Evolutionary conservation across 1,140 invertebrate genomes (phyloP).

Genomic region (Atopsyche davidsoni): DNA sequence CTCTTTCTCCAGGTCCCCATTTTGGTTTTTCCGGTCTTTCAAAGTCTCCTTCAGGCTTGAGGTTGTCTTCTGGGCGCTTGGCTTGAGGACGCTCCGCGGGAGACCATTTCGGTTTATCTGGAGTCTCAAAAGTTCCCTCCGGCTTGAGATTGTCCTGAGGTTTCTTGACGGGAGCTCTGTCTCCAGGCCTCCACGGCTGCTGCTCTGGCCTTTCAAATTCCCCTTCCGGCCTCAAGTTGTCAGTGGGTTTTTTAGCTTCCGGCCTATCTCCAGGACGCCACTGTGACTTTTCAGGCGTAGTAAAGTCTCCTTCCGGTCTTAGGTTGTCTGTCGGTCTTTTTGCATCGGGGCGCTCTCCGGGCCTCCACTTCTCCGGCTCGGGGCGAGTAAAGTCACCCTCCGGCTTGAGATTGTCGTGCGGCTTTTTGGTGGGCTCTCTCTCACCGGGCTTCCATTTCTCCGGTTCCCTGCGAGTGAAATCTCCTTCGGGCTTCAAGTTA

Average conservation of each 20-base stretch:
- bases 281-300: constrained; percentile 36
- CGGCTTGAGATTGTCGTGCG: constrained; percentile 51
- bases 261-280: constrained; percentile 48
- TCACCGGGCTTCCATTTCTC: constrained; percentile 51
- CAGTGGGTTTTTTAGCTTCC: constrained; percentile 46
- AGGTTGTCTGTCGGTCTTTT: constrained; percentile 46
- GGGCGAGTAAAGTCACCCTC: constrained; percentile 53
- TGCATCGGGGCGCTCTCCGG: constrained; percentile 43
- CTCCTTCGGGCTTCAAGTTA: constrained; percentile 53
- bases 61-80: constrained; percentile 41
- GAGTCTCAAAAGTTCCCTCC: constrained; percentile 51
- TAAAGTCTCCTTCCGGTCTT: constrained; percentile 49
- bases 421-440: constrained; percentile 47
- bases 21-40: constrained; percentile 32
- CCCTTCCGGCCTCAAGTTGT: constrained; percentile 55
- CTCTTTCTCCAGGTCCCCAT: constrained; percentile 41
- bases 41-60: constrained; percentile 47
- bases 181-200: constrained; percentile 35
- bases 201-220: constrained; percentile 47
- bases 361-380: constrained; percentile 40
- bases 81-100: constrained; percentile 33
- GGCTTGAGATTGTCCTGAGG: constrained; percentile 51
- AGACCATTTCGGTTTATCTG: constrained; percentile 29
- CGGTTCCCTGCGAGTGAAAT: constrained; percentile 49
- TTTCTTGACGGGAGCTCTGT: constrained; percentile 36